Conservation (phyloP, 2,797 vertebrate species). For the Myotis vivesi region DNA sequence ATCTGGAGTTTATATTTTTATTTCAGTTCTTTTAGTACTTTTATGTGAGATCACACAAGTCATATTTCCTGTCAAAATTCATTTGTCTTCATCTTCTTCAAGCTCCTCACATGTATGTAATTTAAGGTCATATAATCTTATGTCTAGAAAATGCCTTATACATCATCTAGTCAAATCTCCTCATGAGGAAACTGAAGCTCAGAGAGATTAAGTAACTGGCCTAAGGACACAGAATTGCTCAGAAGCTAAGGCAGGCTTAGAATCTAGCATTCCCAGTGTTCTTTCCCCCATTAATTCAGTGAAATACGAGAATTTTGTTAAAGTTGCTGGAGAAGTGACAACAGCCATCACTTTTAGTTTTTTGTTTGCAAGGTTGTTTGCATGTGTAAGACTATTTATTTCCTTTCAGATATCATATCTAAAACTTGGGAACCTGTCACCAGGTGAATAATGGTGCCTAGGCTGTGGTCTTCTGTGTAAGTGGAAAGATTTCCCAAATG, state of each 20-base stretch:
- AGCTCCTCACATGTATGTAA: neutral
- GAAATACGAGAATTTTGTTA: neutral
- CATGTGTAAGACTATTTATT: constrained; percentile 55
- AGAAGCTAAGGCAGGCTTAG: neutral
- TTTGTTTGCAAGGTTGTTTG: constrained; percentile 23
- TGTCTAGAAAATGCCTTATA: neutral
- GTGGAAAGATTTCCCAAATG: constrained; percentile 11
- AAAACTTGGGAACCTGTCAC: constrained; percentile 12
- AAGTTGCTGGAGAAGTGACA: constrained; percentile 42
- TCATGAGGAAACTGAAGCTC: neutral
- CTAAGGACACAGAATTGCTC: neutral
- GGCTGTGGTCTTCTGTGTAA: neutral
- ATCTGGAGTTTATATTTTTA: constrained; percentile 40
- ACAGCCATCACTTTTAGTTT: constrained; percentile 18
- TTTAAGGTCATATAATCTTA: neutral
- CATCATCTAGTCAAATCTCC: neutral
- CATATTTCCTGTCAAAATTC: neutral
- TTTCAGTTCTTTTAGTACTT: constrained; percentile 11
- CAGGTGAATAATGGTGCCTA: neutral
- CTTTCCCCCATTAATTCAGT: neutral
- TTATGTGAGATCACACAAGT: neutral
- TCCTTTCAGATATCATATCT: constrained; percentile 47
- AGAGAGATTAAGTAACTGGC: neutral
- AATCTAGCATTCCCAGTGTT: neutral
- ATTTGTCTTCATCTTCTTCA: neutral